Evolutionary conservation across 1,140 invertebrate species (phyloP).

Genomic region (Himalopsyche phryganea): DNA sequence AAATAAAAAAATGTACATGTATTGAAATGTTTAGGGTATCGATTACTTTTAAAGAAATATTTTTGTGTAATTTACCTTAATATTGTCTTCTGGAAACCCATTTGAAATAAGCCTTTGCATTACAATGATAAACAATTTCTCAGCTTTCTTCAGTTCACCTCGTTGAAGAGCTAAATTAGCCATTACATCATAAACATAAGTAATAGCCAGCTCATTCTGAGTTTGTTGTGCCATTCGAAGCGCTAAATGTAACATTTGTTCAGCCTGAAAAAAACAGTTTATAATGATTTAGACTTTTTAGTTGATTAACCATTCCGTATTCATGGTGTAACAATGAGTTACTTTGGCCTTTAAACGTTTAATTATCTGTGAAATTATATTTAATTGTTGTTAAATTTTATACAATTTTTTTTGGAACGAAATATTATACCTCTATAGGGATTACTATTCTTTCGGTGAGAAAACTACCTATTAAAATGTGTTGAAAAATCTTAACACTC

Average conservation of each 20-base stretch:
- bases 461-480: too few relatives aligned
- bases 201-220: conserved; percentile 69
- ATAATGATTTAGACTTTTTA: not conserved
- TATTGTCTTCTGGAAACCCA: conserved; percentile 69
- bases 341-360: too few relatives aligned
- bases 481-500: too few relatives aligned
- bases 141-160: conserved; percentile 75
- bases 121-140: conserved; percentile 77
- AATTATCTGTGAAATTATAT: too few relatives aligned
- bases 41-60: too few relatives aligned
- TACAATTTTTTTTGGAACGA: too few relatives aligned
- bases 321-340: too few relatives aligned
- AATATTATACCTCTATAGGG: too few relatives aligned
- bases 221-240: conserved; percentile 78
- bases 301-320: too few relatives aligned
- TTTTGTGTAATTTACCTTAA: conserved; percentile 53
- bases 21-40: too few relatives aligned
- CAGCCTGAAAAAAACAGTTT: conserved; percentile 56
- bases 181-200: conserved; percentile 87
- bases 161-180: conserved; percentile 82
- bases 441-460: too few relatives aligned
- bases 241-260: conserved; percentile 79
- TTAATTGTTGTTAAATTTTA: not conserved
- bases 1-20: too few relatives aligned
- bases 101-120: conserved; percentile 69